phyloP scores from a whole-genome alignment of 2,888 invertebrate species.

The Melipona bicolor region DNA sequence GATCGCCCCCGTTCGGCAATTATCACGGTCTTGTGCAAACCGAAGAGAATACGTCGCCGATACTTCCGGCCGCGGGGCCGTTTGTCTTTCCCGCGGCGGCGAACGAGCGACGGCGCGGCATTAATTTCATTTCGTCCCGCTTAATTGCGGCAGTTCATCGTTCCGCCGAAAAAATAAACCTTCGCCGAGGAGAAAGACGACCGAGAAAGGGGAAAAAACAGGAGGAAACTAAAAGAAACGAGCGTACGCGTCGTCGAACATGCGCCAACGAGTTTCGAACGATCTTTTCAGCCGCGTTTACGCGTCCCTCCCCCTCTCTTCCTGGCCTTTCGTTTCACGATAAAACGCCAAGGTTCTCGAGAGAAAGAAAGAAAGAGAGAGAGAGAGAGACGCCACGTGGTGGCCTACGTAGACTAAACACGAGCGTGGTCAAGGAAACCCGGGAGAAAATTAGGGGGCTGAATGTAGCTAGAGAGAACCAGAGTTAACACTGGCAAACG shows the following conservation, averaged over 20 bases:
- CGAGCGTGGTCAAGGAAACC: constrained; percentile 40
- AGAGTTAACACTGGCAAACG: background rate
- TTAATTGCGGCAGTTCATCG: constrained; percentile 40
- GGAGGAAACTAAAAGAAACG: no score
- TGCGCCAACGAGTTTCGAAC: background rate
- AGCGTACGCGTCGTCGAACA: constrained; percentile 12
- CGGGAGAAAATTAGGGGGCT: constrained; percentile 27
- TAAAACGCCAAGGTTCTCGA: constrained; percentile 28
- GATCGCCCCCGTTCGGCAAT: background rate
- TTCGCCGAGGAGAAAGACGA: background rate
- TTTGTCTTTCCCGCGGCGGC: constrained; percentile 13
- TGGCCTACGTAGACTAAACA: constrained; percentile 62
- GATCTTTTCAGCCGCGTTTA: constrained; percentile 20
- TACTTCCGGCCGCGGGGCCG: background rate
- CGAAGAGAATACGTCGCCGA: background rate
- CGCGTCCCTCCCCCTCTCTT: background rate
- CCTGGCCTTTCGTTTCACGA: constrained; percentile 8
- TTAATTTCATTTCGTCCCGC: constrained; percentile 36
- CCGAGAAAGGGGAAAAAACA: background rate
- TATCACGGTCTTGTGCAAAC: background rate
- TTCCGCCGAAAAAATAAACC: constrained; percentile 41
- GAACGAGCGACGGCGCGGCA: constrained; percentile 4
- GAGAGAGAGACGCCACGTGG: constrained; percentile 55
- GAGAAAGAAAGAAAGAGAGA: no score
- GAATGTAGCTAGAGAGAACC: no score